Evolutionary conservation across 2,888 invertebrate species (phyloP), one percentile per base, ranked within the genome.

Genomic region (Chrysolina oricalcia): DNA sequence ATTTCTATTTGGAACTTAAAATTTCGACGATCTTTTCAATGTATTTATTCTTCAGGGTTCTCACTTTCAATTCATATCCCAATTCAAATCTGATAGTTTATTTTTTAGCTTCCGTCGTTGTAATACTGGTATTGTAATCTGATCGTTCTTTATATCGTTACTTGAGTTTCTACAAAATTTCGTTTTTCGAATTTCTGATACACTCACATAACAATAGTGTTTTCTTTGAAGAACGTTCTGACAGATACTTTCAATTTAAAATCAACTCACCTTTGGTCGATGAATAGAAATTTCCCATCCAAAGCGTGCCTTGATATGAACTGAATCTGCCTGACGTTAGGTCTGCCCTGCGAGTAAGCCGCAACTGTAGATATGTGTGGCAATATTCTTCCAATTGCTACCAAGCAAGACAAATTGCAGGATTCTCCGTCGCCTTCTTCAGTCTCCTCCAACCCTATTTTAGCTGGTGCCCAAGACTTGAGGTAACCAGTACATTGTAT

Each of bases 401-500:
- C 97, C 76, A 98, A 90, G 89, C 97, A 98, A 40, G 96, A 95
- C 77, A 96, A 87, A 88, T 93, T 95, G 86, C 93, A 92, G 1
- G 91, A 89, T 72, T 93, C 92, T 2, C 89, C 89, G 53, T 91
- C 89, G 6, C 86, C 91, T 63, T 93, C 94, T 82, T 94, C 93
- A 73, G 90, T 91, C 75, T 93, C 93, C 62, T 94, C 94, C 43
- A 93, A 90, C 0, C 92, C 92, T 66, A 94, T 91, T 88, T 96
- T 96, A 0, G 94, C 92, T 0, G 96, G 94, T 1, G 95, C 92
- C 97, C 97, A 97, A 0, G 97, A 96, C 87, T 98, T 98, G 50
- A 98, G 89, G 86, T 97, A 98, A 0, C 98, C 98, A 3, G 96
- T 97, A 86, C 97, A 98, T 86, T 97, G 97, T 69, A 98, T 95